Evolutionary conservation across 1,140 invertebrate species (phyloP), one percentile per base, ranked within the genome.

Genomic region (Caerostris extrusa): DNA sequence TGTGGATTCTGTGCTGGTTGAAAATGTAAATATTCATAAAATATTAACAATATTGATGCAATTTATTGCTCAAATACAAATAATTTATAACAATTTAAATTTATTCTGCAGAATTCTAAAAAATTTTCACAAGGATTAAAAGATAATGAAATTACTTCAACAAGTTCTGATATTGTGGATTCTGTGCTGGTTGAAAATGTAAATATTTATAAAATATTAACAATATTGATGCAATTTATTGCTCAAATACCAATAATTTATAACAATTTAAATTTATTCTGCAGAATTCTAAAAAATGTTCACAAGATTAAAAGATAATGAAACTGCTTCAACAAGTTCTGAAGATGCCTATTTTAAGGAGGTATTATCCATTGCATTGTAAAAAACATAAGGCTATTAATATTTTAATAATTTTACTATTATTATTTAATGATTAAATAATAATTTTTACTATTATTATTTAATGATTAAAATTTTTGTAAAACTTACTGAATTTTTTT

Each of bases 251-350:
- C 0, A 34, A 34, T 34, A 34, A 34, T 34, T 34, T 34, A 34
- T 34, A 34, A 34, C 34, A 34, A 34, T 34, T 71, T 71, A 0
- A 3, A 10, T 71, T 71, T 71, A 19, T 50, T 71, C 7, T 5
- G 7, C 67, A 71, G 67, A 19, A 77, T 77, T 12, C 10, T 53
- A 12, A 1, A 53, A 77, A 77, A 77, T 5, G 0, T 5, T 5
- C 34, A 8, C 34, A 50, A 50, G 12, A 4, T 77, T 77, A 8
- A 55, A 69, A 17, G 5, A 90, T 53, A n/a, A 90, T 55, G 55
- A 90, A 71, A 90, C 6, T 77, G n/a, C 71, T 85, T 85, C 56
- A 58, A 7, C n/a, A 60, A 57, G 56, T 57, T 85, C 56, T 85
- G 83, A 57, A 19, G 55, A 53, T 6, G 12, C 61, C 34, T 19